phyloP scores from a whole-genome alignment of 2,888 invertebrate genomes.

The Hyposoter didymator region DNA sequence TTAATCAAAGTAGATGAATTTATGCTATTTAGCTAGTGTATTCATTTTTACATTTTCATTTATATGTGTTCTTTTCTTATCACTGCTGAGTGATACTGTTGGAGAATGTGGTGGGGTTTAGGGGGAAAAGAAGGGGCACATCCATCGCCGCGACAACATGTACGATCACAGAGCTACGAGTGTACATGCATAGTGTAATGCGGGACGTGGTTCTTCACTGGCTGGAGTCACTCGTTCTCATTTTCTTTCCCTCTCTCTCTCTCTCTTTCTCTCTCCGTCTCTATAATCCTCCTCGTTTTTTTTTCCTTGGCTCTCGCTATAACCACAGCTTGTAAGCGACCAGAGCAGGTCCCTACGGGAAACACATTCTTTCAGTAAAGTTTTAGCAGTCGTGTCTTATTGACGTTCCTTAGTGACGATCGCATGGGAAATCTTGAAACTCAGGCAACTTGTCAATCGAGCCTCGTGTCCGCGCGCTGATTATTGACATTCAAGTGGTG shows the following conservation, averaged over 20 bases:
- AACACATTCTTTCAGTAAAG: conserved; percentile 78
- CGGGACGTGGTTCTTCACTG: conserved; percentile 35
- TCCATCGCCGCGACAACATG: conserved; percentile 51
- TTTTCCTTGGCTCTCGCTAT: conserved; percentile 36
- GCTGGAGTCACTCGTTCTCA: conserved; percentile 5
- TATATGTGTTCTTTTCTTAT: conserved; percentile 33
- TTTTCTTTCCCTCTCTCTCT: conserved; percentile 25
- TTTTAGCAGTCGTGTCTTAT: conserved; percentile 76
- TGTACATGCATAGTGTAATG: conserved; percentile 38
- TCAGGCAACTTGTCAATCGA: background rate
- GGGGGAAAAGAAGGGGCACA: conserved; percentile 27
- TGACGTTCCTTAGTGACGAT: conserved; percentile 67
- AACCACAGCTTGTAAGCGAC: conserved; percentile 48
- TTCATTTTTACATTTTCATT: conserved; percentile 8
- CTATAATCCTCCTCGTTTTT: conserved; percentile 40
- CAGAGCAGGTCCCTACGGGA: conserved; percentile 71
- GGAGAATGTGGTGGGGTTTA: background rate
- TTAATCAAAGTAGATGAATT: background rate
- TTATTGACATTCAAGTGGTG: background rate
- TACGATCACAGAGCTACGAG: conserved; percentile 47
- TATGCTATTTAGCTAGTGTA: background rate
- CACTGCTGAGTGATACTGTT: conserved; percentile 11
- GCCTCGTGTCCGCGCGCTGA: background rate
- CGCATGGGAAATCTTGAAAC: conserved; percentile 13
- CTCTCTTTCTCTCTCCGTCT: conserved; percentile 19